These are phyloP conservation scores for Dendroctonus valens DNA, from an alignment of 1,140 invertebrate genomes.

Conservation along the genomic window DNA sequence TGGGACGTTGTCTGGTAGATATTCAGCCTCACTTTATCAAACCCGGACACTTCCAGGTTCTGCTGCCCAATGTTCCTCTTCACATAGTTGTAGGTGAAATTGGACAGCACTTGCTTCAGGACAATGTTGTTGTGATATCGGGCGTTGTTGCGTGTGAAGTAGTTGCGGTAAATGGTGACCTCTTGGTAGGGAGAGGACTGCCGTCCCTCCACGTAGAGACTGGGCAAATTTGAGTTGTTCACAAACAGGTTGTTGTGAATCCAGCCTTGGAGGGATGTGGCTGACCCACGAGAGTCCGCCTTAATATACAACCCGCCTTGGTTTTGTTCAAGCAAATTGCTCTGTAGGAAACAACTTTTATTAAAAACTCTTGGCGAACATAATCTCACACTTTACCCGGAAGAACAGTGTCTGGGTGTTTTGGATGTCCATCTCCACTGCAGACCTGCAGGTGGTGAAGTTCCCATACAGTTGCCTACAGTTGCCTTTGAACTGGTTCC, in stretches of 20 bases:
- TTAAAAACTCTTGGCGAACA: slow-evolving; percentile 8
- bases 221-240: slow-evolving; percentile 81
- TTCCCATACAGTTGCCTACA: slow-evolving; percentile 93
- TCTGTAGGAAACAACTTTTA: slow-evolving; percentile 53
- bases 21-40: slow-evolving; percentile 84
- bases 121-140: slow-evolving; percentile 77
- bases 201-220: slow-evolving; percentile 74
- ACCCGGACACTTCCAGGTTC: slow-evolving; percentile 89
- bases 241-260: slow-evolving; percentile 92
- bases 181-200: slow-evolving; percentile 90
- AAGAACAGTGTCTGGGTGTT: slow-evolving; percentile 90
- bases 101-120: slow-evolving; percentile 85
- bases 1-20: slow-evolving; percentile 88
- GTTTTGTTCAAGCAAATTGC: slow-evolving; percentile 86
- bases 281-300: slow-evolving; percentile 82
- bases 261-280: slow-evolving; percentile 80
- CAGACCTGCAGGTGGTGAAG: slow-evolving; percentile 83
- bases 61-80: slow-evolving; percentile 86
- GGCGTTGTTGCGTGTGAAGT: slow-evolving; percentile 78
- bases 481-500: slow-evolving; percentile 85
- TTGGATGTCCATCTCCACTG: slow-evolving; percentile 86
- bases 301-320: slow-evolving; percentile 85
- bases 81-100: slow-evolving; percentile 92
- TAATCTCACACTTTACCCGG: slow-evolving; percentile 59
- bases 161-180: slow-evolving; percentile 87